Base-by-base conservation (phyloP, 35 echinoderm and acorn worm genomes). In the Eucidaris tribuloides region DNA sequence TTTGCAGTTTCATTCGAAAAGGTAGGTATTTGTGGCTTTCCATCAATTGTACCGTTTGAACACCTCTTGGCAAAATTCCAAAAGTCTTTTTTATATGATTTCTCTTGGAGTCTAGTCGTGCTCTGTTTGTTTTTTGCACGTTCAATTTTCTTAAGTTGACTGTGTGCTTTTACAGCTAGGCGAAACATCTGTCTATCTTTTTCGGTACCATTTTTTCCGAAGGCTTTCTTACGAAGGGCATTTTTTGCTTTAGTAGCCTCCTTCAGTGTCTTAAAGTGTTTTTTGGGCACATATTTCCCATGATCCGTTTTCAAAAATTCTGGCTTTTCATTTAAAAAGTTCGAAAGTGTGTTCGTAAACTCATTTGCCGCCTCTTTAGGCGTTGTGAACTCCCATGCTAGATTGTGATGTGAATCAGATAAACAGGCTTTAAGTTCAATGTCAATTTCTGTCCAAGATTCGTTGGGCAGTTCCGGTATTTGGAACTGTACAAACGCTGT, bases 51-150 rank as follows among this genome's bases (percentile, higher is more conserved):
- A 11, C 62, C 63, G 18, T 65, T 42, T 1, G 61, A 52, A 49
- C 82, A 84, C 0, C 45, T 41, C 41, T 71, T 84, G n/a, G 38
- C 34, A 45, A 84, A 84, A 40, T 84, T 81, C 72, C 76, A 78
- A 61, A 86, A 86, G 55, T 86, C 46, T 44, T 78, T 86, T 28
- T 37, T 43, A 31, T 86, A 78, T 24, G 29, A 24, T 22, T 9
- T 19, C 46, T 86, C 52, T 20, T 86, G 84, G 17, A 18, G 5
- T 22, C 84, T n/a, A 4, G 65, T 33, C 1, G 84, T 86, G 14
- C 28, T 57, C 57, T 59, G 48, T 58, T 77, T 77, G 29, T 34
- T 41, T 86, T 86, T 78, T 19, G 1, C 77, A 33, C 57, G 7
- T 31, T 86, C 70, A 35, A 84, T 2, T 46, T 45, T 71, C 70